These are phyloP conservation scores for Ectemnius lituratus DNA, from an alignment of 2,888 invertebrate genomes.

Conservation along the genomic window DNA sequence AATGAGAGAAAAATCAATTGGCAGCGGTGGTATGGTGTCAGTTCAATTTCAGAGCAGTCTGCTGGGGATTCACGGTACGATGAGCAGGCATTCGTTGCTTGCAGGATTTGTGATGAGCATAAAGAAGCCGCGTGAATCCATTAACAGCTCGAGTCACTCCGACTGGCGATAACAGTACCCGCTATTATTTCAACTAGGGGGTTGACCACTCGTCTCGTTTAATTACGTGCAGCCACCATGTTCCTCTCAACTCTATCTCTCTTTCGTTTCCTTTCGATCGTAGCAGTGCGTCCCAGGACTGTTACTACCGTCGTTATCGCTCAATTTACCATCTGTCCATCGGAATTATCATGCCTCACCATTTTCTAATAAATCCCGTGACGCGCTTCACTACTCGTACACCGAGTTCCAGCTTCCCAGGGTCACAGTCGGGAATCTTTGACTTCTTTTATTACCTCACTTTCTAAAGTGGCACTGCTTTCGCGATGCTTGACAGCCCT, in stretches of 20 bases:
- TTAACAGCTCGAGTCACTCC: conserved; percentile 6
- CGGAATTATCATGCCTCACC: neutral
- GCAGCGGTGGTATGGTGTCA: too few species aligned
- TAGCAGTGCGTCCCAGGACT: neutral
- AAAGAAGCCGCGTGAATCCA: conserved; percentile 5
- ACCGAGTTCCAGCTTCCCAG: neutral
- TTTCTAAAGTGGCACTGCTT: neutral
- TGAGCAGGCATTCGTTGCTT: too few species aligned
- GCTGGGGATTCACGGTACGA: too few species aligned
- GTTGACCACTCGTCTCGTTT: conserved; percentile 58
- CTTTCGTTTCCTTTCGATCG: neutral
- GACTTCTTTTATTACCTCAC: conserved; percentile 1
- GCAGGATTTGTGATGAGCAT: too few species aligned
- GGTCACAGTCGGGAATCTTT: neutral
- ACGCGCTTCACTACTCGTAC: neutral
- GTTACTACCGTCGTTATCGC: neutral
- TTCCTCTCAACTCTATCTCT: neutral
- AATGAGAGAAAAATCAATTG: too few species aligned
- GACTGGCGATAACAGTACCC: conserved; percentile 67
- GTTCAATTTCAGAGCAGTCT: too few species aligned
- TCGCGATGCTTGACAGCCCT: conserved; percentile 14
- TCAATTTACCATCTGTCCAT: neutral
- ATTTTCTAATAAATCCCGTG: conserved; percentile 4
- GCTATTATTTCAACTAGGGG: conserved; percentile 70
- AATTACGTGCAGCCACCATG: conserved; percentile 51